Evolutionary conservation across 2,888 invertebrate species (phyloP).

Genomic region (Antheraea assamensis): DNA sequence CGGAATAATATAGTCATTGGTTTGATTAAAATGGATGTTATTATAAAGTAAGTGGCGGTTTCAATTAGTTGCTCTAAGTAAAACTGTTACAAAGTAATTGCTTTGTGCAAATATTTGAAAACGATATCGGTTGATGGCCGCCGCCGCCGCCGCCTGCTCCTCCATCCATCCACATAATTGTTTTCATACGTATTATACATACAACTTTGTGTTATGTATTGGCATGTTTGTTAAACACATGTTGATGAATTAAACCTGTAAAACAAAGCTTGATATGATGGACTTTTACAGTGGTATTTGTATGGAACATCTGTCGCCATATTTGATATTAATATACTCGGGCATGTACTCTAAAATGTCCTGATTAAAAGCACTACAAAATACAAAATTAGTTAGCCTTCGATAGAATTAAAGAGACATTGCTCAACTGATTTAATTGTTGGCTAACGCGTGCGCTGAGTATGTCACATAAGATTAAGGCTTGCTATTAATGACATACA

Average conservation of each 20-base stretch:
- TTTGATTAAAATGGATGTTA: slow-evolving; percentile 9
- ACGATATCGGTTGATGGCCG: slow-evolving; percentile 23
- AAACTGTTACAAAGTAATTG: slow-evolving; percentile 13
- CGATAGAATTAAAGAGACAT: too few species aligned
- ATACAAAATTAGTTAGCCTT: background rate
- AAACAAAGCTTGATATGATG: background rate
- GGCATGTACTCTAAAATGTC: background rate
- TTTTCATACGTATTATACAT: background rate
- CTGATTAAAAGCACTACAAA: background rate
- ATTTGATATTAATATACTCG: background rate
- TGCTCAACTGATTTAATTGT: background rate
- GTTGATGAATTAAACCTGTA: background rate
- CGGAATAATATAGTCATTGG: background rate
- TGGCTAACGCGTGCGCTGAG: background rate
- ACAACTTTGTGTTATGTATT: background rate
- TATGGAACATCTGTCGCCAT: background rate
- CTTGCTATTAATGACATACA: too few species aligned
- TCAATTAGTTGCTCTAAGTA: slow-evolving; percentile 7
- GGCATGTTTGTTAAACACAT: background rate
- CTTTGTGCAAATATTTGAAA: slow-evolving; percentile 22
- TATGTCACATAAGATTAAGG: background rate
- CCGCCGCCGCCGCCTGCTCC: background rate
- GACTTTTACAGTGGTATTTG: background rate
- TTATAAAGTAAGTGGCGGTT: slow-evolving; percentile 5
- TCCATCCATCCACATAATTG: slow-evolving; percentile 2